phyloP scores from a whole-genome alignment of 2,113 vertebrate species.

The Ahaetulla prasina region DNA sequence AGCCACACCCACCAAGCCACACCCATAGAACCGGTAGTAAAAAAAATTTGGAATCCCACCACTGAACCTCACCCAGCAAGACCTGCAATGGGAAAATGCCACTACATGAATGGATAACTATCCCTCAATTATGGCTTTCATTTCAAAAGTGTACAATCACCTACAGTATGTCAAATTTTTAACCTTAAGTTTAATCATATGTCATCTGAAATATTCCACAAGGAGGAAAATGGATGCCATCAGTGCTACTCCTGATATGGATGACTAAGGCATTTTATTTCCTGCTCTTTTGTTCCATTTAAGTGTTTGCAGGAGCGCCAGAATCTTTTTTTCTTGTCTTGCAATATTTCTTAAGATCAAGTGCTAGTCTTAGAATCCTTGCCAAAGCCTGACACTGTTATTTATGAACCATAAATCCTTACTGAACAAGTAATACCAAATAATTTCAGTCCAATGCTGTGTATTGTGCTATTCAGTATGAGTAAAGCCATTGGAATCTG shows the following conservation, averaged over 20 bases:
- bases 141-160: not conserved
- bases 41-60: too few relatives aligned
- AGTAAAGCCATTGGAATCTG: constrained; percentile 4
- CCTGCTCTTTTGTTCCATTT: not conserved
- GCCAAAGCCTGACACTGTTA: not conserved
- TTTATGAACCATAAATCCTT: constrained; percentile 18
- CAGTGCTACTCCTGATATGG: not conserved
- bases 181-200: not conserved
- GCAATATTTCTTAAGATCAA: constrained; percentile 8
- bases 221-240: not conserved
- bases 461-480: constrained; percentile 3
- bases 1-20: too few relatives aligned
- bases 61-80: not conserved
- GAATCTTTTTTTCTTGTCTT: not conserved
- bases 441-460: not conserved
- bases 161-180: not conserved
- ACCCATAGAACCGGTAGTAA: too few relatives aligned
- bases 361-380: not conserved
- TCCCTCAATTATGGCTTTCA: not conserved
- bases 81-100: not conserved
- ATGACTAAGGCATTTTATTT: not conserved
- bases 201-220: not conserved
- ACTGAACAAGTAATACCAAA: constrained; percentile 15
- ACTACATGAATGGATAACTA: not conserved
- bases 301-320: not conserved